Conservation (phyloP, 2,888 invertebrate genomes). For the Drosophila demipolita region DNA sequence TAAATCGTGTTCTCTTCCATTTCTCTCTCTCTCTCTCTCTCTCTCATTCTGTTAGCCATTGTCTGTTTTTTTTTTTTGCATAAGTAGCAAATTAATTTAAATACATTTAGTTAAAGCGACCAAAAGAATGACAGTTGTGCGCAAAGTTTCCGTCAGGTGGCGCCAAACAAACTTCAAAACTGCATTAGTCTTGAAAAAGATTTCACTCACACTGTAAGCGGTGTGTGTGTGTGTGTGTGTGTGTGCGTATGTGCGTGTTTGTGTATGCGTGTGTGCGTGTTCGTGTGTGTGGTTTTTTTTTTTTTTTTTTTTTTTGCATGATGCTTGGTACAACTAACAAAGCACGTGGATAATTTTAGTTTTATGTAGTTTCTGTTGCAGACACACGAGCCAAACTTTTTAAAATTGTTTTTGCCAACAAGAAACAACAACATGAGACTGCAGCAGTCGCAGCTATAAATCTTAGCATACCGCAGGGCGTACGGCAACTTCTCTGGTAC, state of each 20-base stretch:
- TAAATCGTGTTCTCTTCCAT: neutral
- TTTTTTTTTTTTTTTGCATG: conserved; percentile 20
- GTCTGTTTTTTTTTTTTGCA: neutral
- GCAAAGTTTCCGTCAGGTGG: conserved; percentile 32
- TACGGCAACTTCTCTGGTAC: conserved; percentile 63
- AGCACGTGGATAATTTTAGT: conserved; percentile 76
- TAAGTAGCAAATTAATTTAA: conserved; percentile 52
- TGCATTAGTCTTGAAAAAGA: conserved; percentile 32
- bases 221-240: too few species aligned
- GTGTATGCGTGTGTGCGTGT: conserved; percentile 3
- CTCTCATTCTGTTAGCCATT: too few species aligned
- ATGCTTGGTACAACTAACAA: conserved; percentile 54
- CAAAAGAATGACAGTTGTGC: conserved; percentile 35
- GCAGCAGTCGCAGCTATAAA: conserved; percentile 72
- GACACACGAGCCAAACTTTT: conserved; percentile 69
- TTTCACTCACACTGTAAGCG: conserved; percentile 17
- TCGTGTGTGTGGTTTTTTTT: neutral
- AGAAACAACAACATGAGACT: conserved; percentile 43
- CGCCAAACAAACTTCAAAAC: conserved; percentile 24
- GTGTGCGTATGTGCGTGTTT: conserved; percentile 4
- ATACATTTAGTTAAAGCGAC: conserved; percentile 62
- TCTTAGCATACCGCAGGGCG: conserved; percentile 76
- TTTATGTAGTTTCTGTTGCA: conserved; percentile 66
- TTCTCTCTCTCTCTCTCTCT: neutral
- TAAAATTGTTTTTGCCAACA: conserved; percentile 70